Base-by-base conservation (phyloP, 2,888 invertebrate species). In the Caenorhabditis drosophilae region DNA sequence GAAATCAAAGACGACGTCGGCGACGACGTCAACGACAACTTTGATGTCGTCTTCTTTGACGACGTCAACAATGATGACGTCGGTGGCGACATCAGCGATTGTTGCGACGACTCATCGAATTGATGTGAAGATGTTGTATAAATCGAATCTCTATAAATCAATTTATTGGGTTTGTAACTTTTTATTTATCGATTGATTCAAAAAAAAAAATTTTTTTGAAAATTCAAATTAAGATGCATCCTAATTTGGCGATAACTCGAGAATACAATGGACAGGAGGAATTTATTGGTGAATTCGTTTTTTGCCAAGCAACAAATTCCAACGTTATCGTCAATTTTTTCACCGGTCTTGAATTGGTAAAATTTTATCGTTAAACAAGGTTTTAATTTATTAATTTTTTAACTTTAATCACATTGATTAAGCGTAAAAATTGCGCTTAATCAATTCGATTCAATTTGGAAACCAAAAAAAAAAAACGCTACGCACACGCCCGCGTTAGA, bases 201-300 rank as follows among this genome's bases (percentile, higher is more conserved):
- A 31, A 31, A 31, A 31, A 31, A 31, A 31, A 31, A 31, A 31
- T 31, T 31, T 31, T 31, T 31, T 31, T 9, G 12, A 31, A 31
- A 31, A 31, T 31, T 31, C 31, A 31, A n/a, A n/a, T n/a, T n/a
- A n/a, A n/a, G 31, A 31, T 31, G 41, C 63, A 68, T 40, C 68
- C 68, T 4, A 68, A 68, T 38, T 25, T 60, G 54, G 63, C 59
- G 9, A 59, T 68, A 40, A 64, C 68, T 31, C 60, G 68, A 6
- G 68, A 68, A 53, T 46, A 26, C 34, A 26, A 41, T 36, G 48
- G 40, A 3, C 27, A 36, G 26, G 62, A 62, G 12, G 56, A 60
- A 18, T 57, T 59, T 31, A 57, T 58, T 12, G 68, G 68, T 25
- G 63, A 68, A 25, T 54, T 44, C 16, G 25, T 49, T 1, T 57